Percentiles rank a stretch among this genome's conserved stretches.
phyloP scores from a whole-genome alignment of 64 coral and sea anemone species.

The Montipora sp. region DNA sequence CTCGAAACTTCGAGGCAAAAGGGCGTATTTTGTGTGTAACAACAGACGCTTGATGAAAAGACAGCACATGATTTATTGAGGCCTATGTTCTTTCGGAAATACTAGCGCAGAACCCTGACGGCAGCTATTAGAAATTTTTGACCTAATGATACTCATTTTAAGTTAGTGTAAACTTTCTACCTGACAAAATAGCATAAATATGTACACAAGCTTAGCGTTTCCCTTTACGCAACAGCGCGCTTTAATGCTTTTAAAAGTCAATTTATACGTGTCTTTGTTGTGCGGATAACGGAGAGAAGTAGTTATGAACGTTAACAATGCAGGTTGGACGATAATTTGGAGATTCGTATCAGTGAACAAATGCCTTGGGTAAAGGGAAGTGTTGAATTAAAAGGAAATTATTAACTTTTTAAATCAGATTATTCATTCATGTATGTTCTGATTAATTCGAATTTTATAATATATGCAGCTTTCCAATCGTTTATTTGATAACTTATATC shows the following conservation, averaged over 20 bases:
- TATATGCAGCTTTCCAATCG: too few species aligned
- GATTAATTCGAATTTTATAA: too few species aligned
- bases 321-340: not conserved
- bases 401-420: not conserved
- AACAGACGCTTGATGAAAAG: not conserved
- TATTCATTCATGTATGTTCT: too few species aligned
- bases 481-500: not conserved
- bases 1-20: slow-evolving; percentile 17
- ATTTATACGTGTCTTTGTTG: not conserved
- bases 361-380: not conserved
- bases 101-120: not conserved
- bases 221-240: slow-evolving; percentile 6
- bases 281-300: not conserved
- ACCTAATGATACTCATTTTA: not conserved
- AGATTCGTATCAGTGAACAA: not conserved
- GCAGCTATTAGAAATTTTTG: not conserved
- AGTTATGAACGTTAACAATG: not conserved
- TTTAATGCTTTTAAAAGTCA: slow-evolving; percentile 5
- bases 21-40: not conserved
- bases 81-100: not conserved
- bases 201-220: not conserved
- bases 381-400: not conserved
- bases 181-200: not conserved
- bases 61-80: not conserved
- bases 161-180: not conserved